A percentile compares a stretch with the other conserved stretches of the same genome.
phyloP scores from a whole-genome alignment of 2,113 vertebrate species.

The Pachyramphus minor region DNA sequence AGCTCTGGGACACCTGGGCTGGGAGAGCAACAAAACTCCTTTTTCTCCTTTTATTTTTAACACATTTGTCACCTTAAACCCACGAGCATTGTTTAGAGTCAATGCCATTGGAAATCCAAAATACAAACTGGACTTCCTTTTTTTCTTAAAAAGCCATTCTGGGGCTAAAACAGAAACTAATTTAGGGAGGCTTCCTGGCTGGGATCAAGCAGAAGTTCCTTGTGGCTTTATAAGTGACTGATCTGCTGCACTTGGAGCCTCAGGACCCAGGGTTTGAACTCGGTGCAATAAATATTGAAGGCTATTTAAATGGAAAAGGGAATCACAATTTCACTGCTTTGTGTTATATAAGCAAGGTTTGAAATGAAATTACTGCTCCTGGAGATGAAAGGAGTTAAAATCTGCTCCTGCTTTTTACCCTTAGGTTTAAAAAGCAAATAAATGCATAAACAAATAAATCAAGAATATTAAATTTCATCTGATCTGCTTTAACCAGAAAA shows the following conservation, averaged over 20 bases:
- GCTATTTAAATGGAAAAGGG: not conserved
- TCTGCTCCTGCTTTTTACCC: constrained; percentile 15
- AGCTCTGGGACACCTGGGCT: not conserved
- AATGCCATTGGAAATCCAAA: not conserved
- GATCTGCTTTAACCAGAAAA: constrained; percentile 45
- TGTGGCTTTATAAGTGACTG: not conserved
- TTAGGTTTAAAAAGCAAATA: constrained; percentile 54
- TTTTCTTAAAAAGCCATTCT: not conserved
- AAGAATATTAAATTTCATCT: constrained; percentile 56
- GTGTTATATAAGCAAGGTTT: not conserved
- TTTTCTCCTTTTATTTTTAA: not conserved
- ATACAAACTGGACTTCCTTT: not conserved
- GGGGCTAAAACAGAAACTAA: not conserved
- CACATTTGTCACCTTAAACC: not conserved
- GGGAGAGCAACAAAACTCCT: not conserved
- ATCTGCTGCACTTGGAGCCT: not conserved
- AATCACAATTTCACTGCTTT: not conserved
- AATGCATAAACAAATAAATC: constrained; percentile 63
- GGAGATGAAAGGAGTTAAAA: constrained; percentile 44
- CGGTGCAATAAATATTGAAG: not conserved
- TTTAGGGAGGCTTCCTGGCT: not conserved
- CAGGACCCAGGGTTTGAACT: not conserved
- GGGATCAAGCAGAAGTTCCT: not conserved
- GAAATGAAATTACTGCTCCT: constrained; percentile 44
- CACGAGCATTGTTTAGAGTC: not conserved